Base-by-base conservation (phyloP, 2,113 vertebrate genomes). In the Meleagris gallopavo region DNA sequence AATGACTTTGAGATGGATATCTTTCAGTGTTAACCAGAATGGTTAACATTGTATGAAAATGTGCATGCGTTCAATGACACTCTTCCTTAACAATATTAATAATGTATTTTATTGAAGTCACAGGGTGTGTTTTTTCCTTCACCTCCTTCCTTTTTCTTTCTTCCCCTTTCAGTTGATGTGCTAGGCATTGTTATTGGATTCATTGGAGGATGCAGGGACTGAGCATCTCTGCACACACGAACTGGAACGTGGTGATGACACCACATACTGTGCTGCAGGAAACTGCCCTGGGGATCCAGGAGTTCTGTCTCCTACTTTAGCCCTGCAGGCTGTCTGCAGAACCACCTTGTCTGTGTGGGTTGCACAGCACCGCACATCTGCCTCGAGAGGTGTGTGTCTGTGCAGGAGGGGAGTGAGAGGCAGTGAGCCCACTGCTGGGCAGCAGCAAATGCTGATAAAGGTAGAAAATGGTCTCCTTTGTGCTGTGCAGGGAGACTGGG, bases 341-440 rank as follows among this genome's bases (percentile, higher is more conserved):
- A 40, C 20, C 34, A 27, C 77, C 27, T 29, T 9, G 40, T 54
- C 41, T 79, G 61, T 67, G 7, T 0, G 2, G 61, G 7, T 25
- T 21, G n/a, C 15, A 32, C 36, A 22, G 0, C 0, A 0, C 58
- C 0, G 0, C 6, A 0, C 21, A 10, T 2, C 0, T 9, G 6
- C 19, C 34, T 25, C 25, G 30, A 65, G 73, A 71, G 46, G 21
- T 32, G 27, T 43, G 29, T 30, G 24, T 73, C 1, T n/a, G 54
- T 32, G 70, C 86, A 73, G 86, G 57, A 76, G 46, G 48, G 64
- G 20, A 22, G 50, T 78, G 4, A 58, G 73, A 71, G 45, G 45
- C 30, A 89, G 29, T 32, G 52, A 83, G 70, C 43, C 50, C 41
- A 13, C 34, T 6, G 6, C 81, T 75, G 32, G 81, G 34, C 50